Evolutionary conservation across 2,113 vertebrate species (phyloP), one percentile per base, ranked within the genome.

Genomic region (Nycticryphes semicollaris): DNA sequence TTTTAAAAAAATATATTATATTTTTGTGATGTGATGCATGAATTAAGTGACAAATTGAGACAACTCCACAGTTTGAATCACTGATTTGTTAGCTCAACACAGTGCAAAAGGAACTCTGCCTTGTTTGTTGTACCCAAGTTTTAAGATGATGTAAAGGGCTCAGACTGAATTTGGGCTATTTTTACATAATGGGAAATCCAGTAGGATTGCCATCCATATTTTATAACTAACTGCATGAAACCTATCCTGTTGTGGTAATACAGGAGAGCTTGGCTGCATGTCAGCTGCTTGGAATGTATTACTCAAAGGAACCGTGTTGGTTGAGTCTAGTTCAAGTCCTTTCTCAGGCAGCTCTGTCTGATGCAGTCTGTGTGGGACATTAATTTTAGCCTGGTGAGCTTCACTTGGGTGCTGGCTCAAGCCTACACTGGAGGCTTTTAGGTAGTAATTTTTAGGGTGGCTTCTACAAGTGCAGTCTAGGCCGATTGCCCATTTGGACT

Each of bases 251-350:
- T 84, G 57, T 73, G 43, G 35, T 87, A 66, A 73, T 56, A 45
- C 28, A 41, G 54, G 41, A 59, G 85, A 79, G 68, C 24, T 83
- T 79, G 78, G 50, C 53, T 90, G 31, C 72, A 10, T 57, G 45
- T 93, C 75, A 90, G 57, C 57, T 69, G n/a, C 54, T 90, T 93
- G 87, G 79, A 97, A 76, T 69, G 28, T 57, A 23, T 88, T 93
- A 62, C 50, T 83, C 70, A 90, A 73, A 87, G 66, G 67, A 76
- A 12, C 24, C 0, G 0, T 53, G n/a, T 53, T 76, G 53, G 37
- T 68, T 76, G 63, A 85, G 62, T 68, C 43, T 60, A 63, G 45
- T 64, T 89, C 21, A 59, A 51, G 56, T 76, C 53, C 57, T 77
- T 85, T 50, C 53, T 54, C 19, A 82, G 51, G 27, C 57, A 85